These are phyloP conservation scores for Alloscopus bannaensis DNA, from an alignment of 2,888 invertebrate species.

Conservation along the genomic window DNA sequence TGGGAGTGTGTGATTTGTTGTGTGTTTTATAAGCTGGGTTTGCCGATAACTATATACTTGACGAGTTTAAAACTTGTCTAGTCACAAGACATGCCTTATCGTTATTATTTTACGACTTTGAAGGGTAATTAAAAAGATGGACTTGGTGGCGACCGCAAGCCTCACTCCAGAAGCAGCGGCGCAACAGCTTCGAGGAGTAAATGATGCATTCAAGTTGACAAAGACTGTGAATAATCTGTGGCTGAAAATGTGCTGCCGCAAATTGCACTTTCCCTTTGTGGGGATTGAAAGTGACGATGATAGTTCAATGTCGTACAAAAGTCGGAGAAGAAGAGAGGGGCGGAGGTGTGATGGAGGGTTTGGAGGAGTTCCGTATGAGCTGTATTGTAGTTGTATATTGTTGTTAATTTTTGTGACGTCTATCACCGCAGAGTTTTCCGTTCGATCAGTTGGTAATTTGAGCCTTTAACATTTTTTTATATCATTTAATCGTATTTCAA, in stretches of 20 bases:
- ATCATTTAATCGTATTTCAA: no score
- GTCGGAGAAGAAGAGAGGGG: conserved; percentile 39
- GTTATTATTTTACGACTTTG: neutral
- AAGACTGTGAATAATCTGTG: conserved; percentile 6
- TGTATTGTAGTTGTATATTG: conserved; percentile 26
- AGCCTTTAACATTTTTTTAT: conserved; percentile 7
- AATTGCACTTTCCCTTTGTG: conserved; percentile 47
- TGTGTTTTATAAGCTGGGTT: no score
- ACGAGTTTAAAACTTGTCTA: conserved; percentile 22
- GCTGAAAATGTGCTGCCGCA: conserved; percentile 49
- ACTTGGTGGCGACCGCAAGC: no score
- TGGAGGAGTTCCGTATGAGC: conserved; percentile 12
- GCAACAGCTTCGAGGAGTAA: no score
- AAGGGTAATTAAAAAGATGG: no score
- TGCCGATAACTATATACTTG: no score
- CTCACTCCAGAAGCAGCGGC: no score
- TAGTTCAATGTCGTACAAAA: conserved; percentile 46
- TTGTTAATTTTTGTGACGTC: conserved; percentile 35
- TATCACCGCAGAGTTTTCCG: conserved; percentile 40
- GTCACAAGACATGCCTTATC: conserved; percentile 14
- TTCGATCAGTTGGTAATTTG: conserved; percentile 55
- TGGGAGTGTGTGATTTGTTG: no score
- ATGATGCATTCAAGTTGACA: conserved; percentile 27
- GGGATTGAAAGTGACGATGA: conserved; percentile 46
- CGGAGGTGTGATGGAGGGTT: no score